phyloP scores from a whole-genome alignment of 2,797 vertebrate genomes.

The Protosalanx chinensis region DNA sequence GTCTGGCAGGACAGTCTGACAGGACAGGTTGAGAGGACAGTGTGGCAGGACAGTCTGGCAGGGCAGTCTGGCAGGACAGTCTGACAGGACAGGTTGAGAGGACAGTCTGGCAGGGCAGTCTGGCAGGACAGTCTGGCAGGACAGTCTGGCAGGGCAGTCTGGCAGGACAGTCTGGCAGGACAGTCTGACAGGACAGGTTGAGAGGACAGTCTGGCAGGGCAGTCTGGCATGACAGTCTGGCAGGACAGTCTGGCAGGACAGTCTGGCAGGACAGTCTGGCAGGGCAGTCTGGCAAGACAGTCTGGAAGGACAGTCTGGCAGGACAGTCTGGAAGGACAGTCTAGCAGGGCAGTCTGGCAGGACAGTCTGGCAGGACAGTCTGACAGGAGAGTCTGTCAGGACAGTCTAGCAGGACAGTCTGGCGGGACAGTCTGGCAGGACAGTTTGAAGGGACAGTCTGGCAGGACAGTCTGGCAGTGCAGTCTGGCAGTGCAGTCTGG shows the following conservation, averaged over 20 bases:
- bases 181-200: not conserved
- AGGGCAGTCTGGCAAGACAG: too few species aligned
- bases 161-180: not conserved
- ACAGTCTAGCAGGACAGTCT: too few species aligned
- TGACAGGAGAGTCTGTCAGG: not conserved
- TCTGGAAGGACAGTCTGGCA: not conserved
- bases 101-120: not conserved
- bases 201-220: not conserved
- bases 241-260: not conserved
- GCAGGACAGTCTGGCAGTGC: not conserved
- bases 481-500: not conserved
- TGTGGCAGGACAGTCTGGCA: not conserved
- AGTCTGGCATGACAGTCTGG: too few species aligned
- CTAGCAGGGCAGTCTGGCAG: too few species aligned
- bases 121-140: too few species aligned
- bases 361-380: not conserved
- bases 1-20: too few species aligned
- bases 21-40: not conserved
- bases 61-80: too few species aligned
- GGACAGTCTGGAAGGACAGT: too few species aligned
- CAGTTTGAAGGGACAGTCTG: too few species aligned
- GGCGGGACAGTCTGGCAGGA: slow-evolving; percentile 1
- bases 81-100: not conserved
- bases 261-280: not conserved
- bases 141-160: not conserved